Base-by-base conservation (phyloP, 2,113 vertebrate species). In the Carlito syrichta region DNA sequence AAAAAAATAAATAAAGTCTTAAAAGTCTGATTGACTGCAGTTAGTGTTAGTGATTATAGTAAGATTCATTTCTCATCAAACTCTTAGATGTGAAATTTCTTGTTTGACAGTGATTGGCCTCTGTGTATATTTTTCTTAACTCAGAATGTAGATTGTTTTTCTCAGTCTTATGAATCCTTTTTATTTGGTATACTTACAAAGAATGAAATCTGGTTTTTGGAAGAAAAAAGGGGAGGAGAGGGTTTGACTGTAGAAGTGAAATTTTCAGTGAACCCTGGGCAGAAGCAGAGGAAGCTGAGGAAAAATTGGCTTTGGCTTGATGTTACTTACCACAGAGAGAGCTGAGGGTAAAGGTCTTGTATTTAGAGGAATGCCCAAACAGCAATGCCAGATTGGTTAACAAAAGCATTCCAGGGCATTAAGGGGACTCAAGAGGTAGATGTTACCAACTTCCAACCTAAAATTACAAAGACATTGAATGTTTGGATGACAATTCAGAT, bases 401-500 rank as follows among this genome's bases (percentile, higher is more conserved):
- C 68, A 32, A 62, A 54, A 43, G 16, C 56, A 88, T 40, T 19
- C 19, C 2, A 7, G 58, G 79, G 22, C 19, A 17, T 62, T 45
- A n/a, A 6, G 30, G 56, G 43, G 32, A 68, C 52, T 40, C 0
- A 2, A 38, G 35, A 19, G 20, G 12, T 58, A 13, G 40, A 6
- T 66, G 43, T 62, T 38, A 60, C 4, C 62, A 20, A 16, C 16
- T 48, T 91, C 25, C 27, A 63, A 14, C 43, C n/a, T 85, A 32
- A 84, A 38, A 79, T 74, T 66, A 60, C 74, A 86, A 96, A 84
- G 27, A 58, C 43, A 52, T 35, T 40, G 38, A n/a, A 1, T 95
- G 32, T 76, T 79, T 68, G 54, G 27, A 6, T 86, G 71, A 68
- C 35, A 93, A 23, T 83, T 91, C 40, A 58, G 43, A 71, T 56